A percentile compares a stretch with the other conserved stretches of the same genome.
These are phyloP conservation scores for Chaetophractus vellerosus DNA, from an alignment of 2,797 vertebrate species.

Conservation along the genomic window DNA sequence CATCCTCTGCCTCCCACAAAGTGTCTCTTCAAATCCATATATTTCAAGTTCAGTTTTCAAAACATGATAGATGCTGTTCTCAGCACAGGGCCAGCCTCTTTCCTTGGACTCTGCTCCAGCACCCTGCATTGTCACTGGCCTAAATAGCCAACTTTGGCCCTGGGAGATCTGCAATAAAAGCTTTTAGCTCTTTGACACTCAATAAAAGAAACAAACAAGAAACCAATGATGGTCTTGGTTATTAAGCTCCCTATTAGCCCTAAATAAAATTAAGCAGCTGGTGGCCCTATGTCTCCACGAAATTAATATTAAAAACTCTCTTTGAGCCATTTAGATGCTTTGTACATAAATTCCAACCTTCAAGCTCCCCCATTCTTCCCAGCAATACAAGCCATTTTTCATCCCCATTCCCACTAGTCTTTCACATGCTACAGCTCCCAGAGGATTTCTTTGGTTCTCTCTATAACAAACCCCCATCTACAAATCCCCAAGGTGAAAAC, in stretches of 20 bases:
- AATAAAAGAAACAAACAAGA: conserved; percentile 86
- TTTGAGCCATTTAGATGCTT: conserved; percentile 81
- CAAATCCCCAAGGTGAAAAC: neutral
- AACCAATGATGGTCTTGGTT: conserved; percentile 83
- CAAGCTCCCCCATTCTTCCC: conserved; percentile 63
- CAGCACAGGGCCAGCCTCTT: conserved; percentile 12
- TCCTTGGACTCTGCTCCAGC: neutral
- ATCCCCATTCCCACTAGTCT: neutral
- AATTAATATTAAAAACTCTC: conserved; percentile 86
- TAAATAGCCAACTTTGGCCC: conserved; percentile 65
- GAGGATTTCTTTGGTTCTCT: conserved; percentile 60
- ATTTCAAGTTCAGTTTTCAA: conserved; percentile 65
- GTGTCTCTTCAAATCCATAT: conserved; percentile 46
- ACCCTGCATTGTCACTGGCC: conserved; percentile 13
- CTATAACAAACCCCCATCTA: neutral
- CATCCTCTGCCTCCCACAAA: conserved; percentile 59
- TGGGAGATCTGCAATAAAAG: conserved; percentile 82
- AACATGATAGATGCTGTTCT: neutral
- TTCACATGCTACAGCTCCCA: conserved; percentile 25
- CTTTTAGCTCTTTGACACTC: conserved; percentile 83
- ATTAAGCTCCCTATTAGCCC: conserved; percentile 85
- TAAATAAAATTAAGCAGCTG: conserved; percentile 85
- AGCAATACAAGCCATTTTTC: conserved; percentile 26
- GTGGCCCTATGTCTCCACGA: conserved; percentile 83
- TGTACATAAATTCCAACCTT: conserved; percentile 65